Base-by-base conservation (phyloP, 2,797 vertebrate species). In the Malurus splendens region DNA sequence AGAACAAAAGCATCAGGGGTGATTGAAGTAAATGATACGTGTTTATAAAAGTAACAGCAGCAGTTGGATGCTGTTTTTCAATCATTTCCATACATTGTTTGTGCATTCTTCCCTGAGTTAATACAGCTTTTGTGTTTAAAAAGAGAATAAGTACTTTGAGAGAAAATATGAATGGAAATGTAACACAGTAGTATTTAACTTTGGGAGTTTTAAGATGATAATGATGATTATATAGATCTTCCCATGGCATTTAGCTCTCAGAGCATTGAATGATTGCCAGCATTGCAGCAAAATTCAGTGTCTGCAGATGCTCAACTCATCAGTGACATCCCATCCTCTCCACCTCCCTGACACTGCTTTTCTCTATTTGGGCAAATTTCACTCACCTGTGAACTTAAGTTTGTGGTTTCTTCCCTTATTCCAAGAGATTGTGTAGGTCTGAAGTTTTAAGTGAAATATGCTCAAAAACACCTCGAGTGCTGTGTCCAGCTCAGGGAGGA, bases 21-120 rank as follows among this genome's bases (percentile, higher is more conserved):
- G 80, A 94, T 95, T 94, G 93, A 33, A 92, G 74, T 54, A 93
- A 93, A 89, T 74, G 85, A 73, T 81, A 70, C 23, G 0, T 85
- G 82, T 90, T 93, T 89, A 61, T 90, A 62, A 83, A 93, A 92
- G 86, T 50, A 95, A 72, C 90, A 87, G 71, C 66, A 73, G 71
- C 79, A 76, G 86, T 77, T 80, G 70, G 70, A 73, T 78, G 60
- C 54, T 92, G 66, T 72, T 89, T 91, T 82, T 85, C 56, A 48
- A 14, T 64, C 18, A 0, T 87, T 88, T 87, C 83, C 42, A 28
- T 86, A 64, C 61, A 2, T 86, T 89, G 89, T 90, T 84, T 83
- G 64, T 84, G 51, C 32, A 38, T 90, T 86, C 62, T 91, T 78
- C 18, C 56, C 39, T 16, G 41, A 74, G 66, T 68, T 90, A 79